phyloP scores from a whole-genome alignment of 2,888 invertebrate species.

The Timema cristinae region DNA sequence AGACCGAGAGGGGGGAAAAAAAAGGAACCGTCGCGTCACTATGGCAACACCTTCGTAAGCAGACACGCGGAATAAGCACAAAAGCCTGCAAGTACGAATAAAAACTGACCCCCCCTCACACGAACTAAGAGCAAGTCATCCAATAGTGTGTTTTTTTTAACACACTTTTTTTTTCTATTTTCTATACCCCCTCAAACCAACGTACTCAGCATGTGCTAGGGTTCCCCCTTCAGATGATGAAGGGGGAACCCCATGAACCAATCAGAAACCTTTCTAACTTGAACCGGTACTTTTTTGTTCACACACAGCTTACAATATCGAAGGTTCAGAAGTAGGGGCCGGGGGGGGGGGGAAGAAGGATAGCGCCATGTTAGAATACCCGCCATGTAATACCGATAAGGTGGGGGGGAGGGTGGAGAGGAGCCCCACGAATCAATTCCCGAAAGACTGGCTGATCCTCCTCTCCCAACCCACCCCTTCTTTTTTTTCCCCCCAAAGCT shows the following conservation, averaged over 20 bases:
- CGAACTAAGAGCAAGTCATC: too few species aligned
- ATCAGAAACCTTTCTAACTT: not conserved
- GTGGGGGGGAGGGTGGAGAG: slow-evolving; percentile 4
- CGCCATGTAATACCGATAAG: not conserved
- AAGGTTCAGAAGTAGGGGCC: not conserved
- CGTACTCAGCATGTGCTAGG: too few species aligned
- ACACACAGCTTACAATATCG: not conserved
- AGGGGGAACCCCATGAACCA: not conserved
- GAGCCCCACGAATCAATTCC: slow-evolving; percentile 16
- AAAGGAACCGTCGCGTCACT: too few species aligned
- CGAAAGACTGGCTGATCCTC: slow-evolving; percentile 7
- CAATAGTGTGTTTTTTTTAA: too few species aligned
- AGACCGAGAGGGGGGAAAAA: too few species aligned
- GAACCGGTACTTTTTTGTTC: not conserved
- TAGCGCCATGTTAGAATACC: not conserved
- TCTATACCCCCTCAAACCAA: too few species aligned
- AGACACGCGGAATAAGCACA: too few species aligned
- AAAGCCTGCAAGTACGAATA: too few species aligned
- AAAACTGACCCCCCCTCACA: too few species aligned
- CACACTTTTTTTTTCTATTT: too few species aligned
- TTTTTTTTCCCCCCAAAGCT: slow-evolving; percentile 22
- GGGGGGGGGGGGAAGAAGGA: not conserved
- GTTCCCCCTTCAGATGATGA: too few species aligned
- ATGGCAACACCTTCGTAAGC: too few species aligned
- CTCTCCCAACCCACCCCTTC: slow-evolving; percentile 4